Evolutionary conservation across 2,113 vertebrate genomes (phyloP).

Genomic region (Platysternon megacephalum): DNA sequence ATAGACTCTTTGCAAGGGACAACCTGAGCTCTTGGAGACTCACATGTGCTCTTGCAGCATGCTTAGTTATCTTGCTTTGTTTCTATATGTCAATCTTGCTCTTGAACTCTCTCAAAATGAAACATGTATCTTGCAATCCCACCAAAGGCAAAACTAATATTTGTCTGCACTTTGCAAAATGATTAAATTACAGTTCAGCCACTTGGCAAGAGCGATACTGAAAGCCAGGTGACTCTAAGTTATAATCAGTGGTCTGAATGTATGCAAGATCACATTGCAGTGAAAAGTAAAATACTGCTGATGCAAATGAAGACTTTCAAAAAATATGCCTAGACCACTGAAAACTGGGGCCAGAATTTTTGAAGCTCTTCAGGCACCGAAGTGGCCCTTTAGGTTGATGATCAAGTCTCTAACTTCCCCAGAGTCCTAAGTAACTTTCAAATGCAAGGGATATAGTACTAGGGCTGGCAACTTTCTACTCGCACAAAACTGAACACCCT

Average conservation of each 20-base stretch:
- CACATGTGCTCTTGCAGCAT: neutral
- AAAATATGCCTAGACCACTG: neutral
- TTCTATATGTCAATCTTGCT: neutral
- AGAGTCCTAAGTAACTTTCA: neutral
- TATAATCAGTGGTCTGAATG: neutral
- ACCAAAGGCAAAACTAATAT: neutral
- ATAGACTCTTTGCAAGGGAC: neutral
- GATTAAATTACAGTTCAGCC: neutral
- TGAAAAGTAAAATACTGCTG: neutral
- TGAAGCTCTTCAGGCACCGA: neutral
- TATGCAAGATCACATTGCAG: neutral
- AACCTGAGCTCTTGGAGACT: neutral
- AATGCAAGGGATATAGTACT: neutral
- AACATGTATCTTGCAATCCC: neutral
- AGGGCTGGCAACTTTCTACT: no score
- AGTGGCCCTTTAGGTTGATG: neutral
- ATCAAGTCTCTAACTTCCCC: neutral
- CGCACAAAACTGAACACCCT: no score
- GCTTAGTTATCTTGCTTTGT: neutral
- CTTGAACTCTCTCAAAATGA: neutral
- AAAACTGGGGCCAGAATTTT: neutral
- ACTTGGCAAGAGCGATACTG: neutral
- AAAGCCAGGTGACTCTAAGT: neutral
- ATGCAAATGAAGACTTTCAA: neutral
- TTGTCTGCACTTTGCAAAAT: neutral